phyloP scores from a whole-genome alignment of 2,797 vertebrate genomes.

The Adrianichthys oophorus region DNA sequence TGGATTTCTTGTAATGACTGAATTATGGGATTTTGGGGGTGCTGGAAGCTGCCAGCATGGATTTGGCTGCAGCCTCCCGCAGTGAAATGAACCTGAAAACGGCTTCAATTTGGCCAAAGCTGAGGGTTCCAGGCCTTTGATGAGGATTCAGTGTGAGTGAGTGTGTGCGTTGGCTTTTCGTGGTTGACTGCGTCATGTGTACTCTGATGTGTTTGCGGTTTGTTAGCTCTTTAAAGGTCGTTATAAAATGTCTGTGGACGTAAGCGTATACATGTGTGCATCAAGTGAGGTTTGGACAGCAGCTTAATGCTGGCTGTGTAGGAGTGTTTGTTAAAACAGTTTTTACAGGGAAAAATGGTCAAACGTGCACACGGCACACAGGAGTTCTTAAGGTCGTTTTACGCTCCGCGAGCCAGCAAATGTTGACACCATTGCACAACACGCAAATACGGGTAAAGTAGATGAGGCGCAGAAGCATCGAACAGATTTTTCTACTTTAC shows the following conservation, averaged over 20 bases:
- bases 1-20: slow-evolving; percentile 43
- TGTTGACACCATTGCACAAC: too few species aligned
- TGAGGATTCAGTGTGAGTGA: slow-evolving; percentile 17
- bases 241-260: slow-evolving; percentile 30
- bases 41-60: slow-evolving; percentile 17
- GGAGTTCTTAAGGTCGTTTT: too few species aligned
- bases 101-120: slow-evolving; percentile 22
- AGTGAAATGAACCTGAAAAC: slow-evolving; percentile 39
- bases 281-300: too few species aligned
- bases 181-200: slow-evolving; percentile 11
- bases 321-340: neutral
- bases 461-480: too few species aligned
- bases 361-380: too few species aligned
- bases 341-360: too few species aligned
- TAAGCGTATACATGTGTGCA: neutral
- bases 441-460: too few species aligned
- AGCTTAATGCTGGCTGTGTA: too few species aligned
- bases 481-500: too few species aligned
- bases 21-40: slow-evolving; percentile 40
- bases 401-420: too few species aligned
- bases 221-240: slow-evolving; percentile 59
- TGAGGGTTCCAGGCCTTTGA: slow-evolving; percentile 45
- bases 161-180: slow-evolving; percentile 4
- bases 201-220: slow-evolving; percentile 48
- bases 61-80: slow-evolving; percentile 24